Evolutionary conservation across 2,113 vertebrate species (phyloP).

Genomic region (Phrynosoma platyrhinos): DNA sequence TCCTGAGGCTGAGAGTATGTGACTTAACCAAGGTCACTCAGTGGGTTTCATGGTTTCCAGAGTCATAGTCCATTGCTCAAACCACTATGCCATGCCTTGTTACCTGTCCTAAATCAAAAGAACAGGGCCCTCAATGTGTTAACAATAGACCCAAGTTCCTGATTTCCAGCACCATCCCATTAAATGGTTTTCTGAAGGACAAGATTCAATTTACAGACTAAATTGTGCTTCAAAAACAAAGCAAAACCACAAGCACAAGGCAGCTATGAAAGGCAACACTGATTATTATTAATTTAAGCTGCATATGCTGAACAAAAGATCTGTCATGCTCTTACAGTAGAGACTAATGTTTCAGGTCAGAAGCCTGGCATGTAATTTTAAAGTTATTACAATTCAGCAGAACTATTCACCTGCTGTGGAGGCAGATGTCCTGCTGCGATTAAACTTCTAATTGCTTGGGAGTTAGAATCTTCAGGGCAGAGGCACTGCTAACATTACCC

Average conservation of each 20-base stretch:
- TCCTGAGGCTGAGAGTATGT: too few relatives aligned
- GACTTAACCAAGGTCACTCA: too few relatives aligned
- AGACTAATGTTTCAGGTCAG: not conserved
- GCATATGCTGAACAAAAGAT: constrained; percentile 12
- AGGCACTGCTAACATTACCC: not conserved
- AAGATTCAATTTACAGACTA: not conserved
- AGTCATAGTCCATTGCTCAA: too few relatives aligned
- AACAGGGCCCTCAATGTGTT: not conserved
- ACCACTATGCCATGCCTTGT: not conserved
- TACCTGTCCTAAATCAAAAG: not conserved
- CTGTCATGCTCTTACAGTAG: not conserved
- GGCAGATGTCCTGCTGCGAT: constrained; percentile 22
- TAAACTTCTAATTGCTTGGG: not conserved
- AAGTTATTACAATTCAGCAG: constrained; percentile 13
- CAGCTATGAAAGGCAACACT: not conserved
- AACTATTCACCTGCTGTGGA: constrained; percentile 17
- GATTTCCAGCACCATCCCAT: not conserved
- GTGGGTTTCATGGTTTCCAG: too few relatives aligned
- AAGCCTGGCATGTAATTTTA: constrained; percentile 25
- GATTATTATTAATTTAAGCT: constrained; percentile 1
- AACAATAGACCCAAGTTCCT: not conserved
- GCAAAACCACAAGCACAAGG: not conserved
- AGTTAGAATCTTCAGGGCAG: constrained; percentile 21
- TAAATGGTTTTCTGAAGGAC: not conserved
- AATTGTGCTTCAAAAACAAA: not conserved